phyloP scores from a whole-genome alignment of 2,888 invertebrate species.

The Liodrosophila aerea region DNA sequence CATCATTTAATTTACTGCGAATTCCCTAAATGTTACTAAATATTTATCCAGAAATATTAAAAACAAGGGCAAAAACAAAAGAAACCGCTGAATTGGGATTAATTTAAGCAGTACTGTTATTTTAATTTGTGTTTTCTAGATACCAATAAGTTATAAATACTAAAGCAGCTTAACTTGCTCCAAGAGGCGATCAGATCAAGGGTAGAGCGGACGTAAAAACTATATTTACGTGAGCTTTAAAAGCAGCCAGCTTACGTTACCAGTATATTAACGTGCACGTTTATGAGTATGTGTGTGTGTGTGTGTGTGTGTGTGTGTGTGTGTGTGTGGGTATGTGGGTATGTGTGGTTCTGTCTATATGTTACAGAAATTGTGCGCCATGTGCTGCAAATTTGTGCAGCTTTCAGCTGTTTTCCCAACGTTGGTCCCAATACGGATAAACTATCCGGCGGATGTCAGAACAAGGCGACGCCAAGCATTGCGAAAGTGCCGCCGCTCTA shows the following conservation, averaged over 20 bases:
- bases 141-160: too few species aligned
- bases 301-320: conserved; percentile 2
- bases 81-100: too few species aligned
- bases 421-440: conserved; percentile 42
- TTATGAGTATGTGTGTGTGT: neutral
- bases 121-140: too few species aligned
- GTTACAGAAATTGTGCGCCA: conserved; percentile 10
- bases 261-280: conserved; percentile 17
- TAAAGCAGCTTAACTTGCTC: too few species aligned
- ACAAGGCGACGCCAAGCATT: conserved; percentile 2
- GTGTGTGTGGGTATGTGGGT: neutral
- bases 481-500: conserved; percentile 21
- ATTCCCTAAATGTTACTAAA: too few species aligned
- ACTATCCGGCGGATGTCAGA: conserved; percentile 24
- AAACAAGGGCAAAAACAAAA: too few species aligned
- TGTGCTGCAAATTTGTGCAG: conserved; percentile 44
- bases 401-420: conserved; percentile 17
- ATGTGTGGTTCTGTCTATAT: conserved; percentile 1
- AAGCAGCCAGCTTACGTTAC: conserved; percentile 22
- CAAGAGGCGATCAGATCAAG: neutral
- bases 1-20: too few species aligned
- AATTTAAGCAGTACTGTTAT: too few species aligned
- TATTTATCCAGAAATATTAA: too few species aligned
- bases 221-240: conserved; percentile 15
- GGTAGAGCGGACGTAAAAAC: neutral